These are phyloP conservation scores for Ardeotis arabs DNA, from an alignment of 2,113 vertebrate genomes.

Conservation along the genomic window DNA sequence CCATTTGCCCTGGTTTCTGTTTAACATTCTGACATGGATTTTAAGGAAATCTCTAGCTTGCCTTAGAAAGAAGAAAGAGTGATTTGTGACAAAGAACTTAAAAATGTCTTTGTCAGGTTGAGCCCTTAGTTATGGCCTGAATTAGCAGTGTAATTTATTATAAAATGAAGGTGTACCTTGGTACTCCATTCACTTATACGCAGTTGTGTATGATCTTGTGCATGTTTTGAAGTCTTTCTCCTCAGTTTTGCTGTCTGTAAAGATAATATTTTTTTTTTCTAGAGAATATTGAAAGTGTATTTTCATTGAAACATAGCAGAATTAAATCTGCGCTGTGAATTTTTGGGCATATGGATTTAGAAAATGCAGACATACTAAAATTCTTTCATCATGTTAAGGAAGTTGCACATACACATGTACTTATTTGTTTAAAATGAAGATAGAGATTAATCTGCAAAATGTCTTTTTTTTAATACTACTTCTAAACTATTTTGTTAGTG, in stretches of 20 bases:
- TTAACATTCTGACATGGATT: background rate
- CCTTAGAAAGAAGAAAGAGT: background rate
- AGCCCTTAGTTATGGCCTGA: background rate
- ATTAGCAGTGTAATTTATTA: background rate
- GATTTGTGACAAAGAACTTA: background rate
- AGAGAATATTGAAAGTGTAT: background rate
- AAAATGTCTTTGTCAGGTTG: background rate
- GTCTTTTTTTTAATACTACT: background rate
- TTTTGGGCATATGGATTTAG: background rate
- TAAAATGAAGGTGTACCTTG: background rate
- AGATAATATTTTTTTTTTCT: background rate
- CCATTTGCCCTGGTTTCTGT: background rate
- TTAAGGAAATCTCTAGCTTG: background rate
- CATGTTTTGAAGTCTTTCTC: background rate
- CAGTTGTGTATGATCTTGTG: background rate
- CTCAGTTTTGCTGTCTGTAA: background rate
- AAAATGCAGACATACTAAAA: background rate
- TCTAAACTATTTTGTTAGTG: background rate
- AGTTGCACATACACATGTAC: rapidly evolving
- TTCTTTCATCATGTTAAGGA: background rate
- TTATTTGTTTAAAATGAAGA: background rate
- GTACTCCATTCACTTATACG: background rate
- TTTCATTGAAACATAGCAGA: background rate
- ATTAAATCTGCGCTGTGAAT: background rate
- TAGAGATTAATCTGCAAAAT: background rate